Conservation (phyloP, 2,797 vertebrate species). For the Scyliorhinus canicula region DNA sequence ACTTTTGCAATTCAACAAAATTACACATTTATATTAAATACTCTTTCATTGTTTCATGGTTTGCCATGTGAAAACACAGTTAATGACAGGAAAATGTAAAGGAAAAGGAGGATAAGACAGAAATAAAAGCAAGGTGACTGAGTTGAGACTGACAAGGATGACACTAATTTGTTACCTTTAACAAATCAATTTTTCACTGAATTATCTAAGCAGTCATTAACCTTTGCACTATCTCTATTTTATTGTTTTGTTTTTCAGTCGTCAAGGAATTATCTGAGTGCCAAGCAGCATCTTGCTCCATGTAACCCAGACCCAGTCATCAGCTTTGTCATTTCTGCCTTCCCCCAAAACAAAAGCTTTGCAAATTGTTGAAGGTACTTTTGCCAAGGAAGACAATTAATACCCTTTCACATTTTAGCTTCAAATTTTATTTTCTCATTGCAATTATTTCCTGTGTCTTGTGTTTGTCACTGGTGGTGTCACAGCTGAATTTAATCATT, state of each 20-base stretch:
- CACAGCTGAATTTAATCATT: neutral
- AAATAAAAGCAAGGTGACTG: constrained; percentile 26
- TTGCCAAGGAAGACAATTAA: neutral
- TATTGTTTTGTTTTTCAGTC: neutral
- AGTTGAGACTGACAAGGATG: neutral
- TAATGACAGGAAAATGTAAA: constrained; percentile 6
- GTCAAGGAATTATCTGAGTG: neutral
- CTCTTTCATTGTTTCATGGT: neutral
- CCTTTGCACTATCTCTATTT: neutral
- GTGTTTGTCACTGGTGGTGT: neutral
- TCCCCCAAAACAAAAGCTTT: neutral
- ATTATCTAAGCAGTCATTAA: constrained; percentile 15
- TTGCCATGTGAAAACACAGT: neutral
- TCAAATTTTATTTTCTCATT: neutral
- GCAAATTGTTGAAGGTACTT: neutral
- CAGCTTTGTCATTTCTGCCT: neutral
- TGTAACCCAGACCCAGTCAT: neutral
- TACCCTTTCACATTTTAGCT: neutral
- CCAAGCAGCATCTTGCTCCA: neutral
- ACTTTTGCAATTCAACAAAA: neutral
- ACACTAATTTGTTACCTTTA: constrained; percentile 13
- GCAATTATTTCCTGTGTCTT: neutral
- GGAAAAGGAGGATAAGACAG: neutral
- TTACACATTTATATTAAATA: constrained; percentile 3
- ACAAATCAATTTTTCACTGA: constrained; percentile 6